A percentile compares a stretch with the other conserved stretches of the same genome.
These are phyloP conservation scores for Nemotelus nigrinus DNA, from an alignment of 2,888 invertebrate species.

Conservation along the genomic window DNA sequence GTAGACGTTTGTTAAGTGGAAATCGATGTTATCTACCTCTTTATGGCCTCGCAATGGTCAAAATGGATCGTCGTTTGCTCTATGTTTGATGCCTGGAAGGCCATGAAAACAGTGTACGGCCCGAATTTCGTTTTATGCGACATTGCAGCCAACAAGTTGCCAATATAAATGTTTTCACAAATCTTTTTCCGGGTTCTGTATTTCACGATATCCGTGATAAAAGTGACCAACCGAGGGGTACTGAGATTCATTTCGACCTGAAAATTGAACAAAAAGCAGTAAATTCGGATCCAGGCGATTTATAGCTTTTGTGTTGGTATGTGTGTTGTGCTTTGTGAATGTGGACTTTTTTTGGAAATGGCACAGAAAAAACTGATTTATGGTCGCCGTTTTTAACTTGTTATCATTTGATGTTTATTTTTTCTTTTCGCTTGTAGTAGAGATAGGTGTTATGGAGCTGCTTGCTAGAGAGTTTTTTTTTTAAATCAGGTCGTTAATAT, in stretches of 20 bases:
- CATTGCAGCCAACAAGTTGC: constrained; percentile 34
- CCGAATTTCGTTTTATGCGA: background rate
- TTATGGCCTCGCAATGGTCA: constrained; percentile 9
- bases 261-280: constrained; percentile 14
- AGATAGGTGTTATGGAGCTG: no score
- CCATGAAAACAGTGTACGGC: background rate
- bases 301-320: constrained; percentile 8
- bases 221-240: constrained; percentile 17
- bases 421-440: no score
- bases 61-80: background rate
- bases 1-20: constrained; percentile 37
- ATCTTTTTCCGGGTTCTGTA: constrained; percentile 20
- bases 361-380: no score
- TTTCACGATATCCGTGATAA: constrained; percentile 35
- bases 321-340: background rate
- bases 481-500: no score
- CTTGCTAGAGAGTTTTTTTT: no score
- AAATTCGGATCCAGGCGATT: constrained; percentile 22
- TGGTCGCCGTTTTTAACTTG: no score
- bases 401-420: no score
- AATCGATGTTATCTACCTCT: constrained; percentile 41
- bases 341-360: no score
- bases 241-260: constrained; percentile 18
- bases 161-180: constrained; percentile 25
- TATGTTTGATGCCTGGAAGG: background rate